These are phyloP conservation scores for Cepaea nemoralis DNA, from an alignment of 1,140 invertebrate species.

Conservation along the genomic window DNA sequence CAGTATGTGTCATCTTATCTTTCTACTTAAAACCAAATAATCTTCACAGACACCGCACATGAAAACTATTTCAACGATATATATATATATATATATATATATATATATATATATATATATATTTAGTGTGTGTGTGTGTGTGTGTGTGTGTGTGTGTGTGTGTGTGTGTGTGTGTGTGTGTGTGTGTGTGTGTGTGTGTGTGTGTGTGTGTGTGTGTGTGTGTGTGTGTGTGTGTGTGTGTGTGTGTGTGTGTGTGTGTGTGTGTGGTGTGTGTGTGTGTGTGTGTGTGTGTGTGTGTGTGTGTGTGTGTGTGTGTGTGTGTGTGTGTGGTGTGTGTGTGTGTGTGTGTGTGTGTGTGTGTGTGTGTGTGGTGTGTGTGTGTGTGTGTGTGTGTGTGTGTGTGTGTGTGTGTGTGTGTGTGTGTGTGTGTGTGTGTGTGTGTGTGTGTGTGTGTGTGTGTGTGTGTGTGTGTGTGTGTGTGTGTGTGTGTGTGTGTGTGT, in stretches of 20 bases:
- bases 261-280: no score
- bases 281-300: neutral
- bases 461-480: neutral
- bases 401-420: neutral
- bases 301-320: no score
- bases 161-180: neutral
- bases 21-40: neutral
- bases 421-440: neutral
- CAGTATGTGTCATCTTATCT: neutral
- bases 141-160: neutral
- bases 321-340: no score
- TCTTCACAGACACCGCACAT: no score
- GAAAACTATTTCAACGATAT: no score
- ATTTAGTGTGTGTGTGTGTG: no score
- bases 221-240: neutral
- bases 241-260: no score
- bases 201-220: constrained; percentile 19
- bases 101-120: constrained; percentile 29
- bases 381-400: no score
- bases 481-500: neutral
- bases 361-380: no score
- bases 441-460: neutral
- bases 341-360: no score
- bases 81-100: no score
- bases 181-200: neutral